Conservation (phyloP, 1,140 invertebrate species). For the Eulimnadia texana region DNA sequence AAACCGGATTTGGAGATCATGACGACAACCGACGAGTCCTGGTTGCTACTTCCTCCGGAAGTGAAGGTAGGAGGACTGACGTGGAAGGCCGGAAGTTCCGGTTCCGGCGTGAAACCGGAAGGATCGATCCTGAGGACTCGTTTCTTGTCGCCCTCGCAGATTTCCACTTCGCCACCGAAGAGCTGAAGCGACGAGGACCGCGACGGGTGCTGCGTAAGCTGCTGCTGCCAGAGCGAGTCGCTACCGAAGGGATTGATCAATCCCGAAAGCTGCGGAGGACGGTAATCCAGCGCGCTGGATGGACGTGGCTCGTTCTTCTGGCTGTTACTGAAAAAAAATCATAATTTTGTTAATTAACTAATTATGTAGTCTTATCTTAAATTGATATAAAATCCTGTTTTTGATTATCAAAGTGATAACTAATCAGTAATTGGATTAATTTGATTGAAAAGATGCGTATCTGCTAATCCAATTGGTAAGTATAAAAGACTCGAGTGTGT, state of each 20-base stretch:
- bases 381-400: too few species aligned
- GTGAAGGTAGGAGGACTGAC: background rate
- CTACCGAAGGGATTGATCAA: background rate
- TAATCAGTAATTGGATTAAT: too few species aligned
- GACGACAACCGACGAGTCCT: constrained; percentile 23
- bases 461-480: too few species aligned
- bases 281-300: background rate
- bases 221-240: background rate
- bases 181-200: constrained; percentile 38
- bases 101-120: constrained; percentile 3
- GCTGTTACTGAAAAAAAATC: background rate
- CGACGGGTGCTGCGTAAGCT: background rate
- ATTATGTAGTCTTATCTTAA: too few species aligned
- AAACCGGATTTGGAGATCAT: constrained; percentile 47
- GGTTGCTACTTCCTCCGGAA: constrained; percentile 8
- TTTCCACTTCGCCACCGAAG: constrained; percentile 62
- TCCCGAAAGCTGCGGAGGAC: background rate
- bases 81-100: background rate
- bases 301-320: background rate
- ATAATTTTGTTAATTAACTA: background rate
- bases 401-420: too few species aligned
- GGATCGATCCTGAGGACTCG: constrained; percentile 11
- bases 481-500: too few species aligned
- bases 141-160: constrained; percentile 29
- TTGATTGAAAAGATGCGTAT: too few species aligned